Conservation (phyloP, 2,797 vertebrate species). For the Taenioides sp. region DNA sequence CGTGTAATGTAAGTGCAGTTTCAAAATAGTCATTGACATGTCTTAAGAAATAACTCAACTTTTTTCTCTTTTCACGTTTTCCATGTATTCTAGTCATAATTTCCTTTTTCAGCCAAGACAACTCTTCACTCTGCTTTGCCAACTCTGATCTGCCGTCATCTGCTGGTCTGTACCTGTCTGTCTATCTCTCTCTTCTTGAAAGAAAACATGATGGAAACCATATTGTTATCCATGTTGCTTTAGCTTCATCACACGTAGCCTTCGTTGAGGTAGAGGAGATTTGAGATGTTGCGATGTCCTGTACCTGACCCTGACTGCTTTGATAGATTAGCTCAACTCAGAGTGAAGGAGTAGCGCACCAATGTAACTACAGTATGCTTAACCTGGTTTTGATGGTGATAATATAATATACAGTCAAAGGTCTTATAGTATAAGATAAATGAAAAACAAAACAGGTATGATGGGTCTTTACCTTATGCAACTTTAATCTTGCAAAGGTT, state of each 20-base stretch:
- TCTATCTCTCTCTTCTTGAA: slow-evolving; percentile 22
- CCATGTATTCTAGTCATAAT: slow-evolving; percentile 41
- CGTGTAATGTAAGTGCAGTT: neutral
- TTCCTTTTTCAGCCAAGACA: slow-evolving; percentile 55
- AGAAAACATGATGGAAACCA: neutral
- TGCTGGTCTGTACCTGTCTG: slow-evolving; percentile 68
- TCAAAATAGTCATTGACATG: neutral
- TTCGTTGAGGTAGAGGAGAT: slow-evolving; percentile 24
- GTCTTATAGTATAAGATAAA: neutral
- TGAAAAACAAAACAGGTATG: neutral
- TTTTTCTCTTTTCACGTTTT: slow-evolving; percentile 42
- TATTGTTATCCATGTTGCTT: slow-evolving; percentile 16
- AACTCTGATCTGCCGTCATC: slow-evolving; percentile 58
- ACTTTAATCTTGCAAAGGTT: neutral
- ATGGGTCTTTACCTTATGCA: slow-evolving; percentile 10
- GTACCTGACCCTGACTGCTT: slow-evolving; percentile 60
- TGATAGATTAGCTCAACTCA: slow-evolving; percentile 73
- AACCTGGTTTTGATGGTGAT: slow-evolving; percentile 27
- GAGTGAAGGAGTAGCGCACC: slow-evolving; percentile 43
- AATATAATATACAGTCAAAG: neutral
- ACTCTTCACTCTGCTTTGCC: slow-evolving; percentile 61
- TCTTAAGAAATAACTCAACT: slow-evolving; percentile 1
- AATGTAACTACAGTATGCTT: slow-evolving; percentile 24
- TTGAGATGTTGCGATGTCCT: slow-evolving; percentile 20
- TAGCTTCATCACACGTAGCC: slow-evolving; percentile 39